Evolutionary conservation across 2,797 vertebrate species (phyloP).

Genomic region (Coregonus sp.): DNA sequence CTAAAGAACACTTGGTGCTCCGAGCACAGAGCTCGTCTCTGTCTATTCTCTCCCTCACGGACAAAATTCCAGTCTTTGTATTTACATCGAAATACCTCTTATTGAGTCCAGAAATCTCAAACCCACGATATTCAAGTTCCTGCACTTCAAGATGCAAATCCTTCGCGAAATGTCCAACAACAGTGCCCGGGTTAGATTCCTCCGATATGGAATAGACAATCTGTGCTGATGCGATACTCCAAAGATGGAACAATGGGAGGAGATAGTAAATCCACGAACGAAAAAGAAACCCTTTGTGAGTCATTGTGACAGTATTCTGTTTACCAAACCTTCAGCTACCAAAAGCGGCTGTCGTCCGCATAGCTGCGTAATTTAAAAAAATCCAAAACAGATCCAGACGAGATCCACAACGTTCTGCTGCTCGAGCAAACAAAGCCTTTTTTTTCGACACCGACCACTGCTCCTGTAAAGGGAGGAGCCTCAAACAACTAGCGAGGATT

Average conservation of each 20-base stretch:
- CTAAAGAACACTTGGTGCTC: constrained; percentile 79
- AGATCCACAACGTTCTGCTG: constrained; percentile 5
- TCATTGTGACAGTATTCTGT: constrained; percentile 41
- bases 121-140: constrained; percentile 63
- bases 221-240: constrained; percentile 52
- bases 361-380: background rate
- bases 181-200: constrained; percentile 68
- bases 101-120: constrained; percentile 72
- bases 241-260: constrained; percentile 32
- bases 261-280: constrained; percentile 31
- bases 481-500: background rate
- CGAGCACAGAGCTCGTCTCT: constrained; percentile 84
- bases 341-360: constrained; percentile 9
- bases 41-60: constrained; percentile 85
- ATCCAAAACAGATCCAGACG: background rate
- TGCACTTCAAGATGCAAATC: constrained; percentile 70
- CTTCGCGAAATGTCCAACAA: constrained; percentile 74
- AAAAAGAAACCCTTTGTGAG: constrained; percentile 8
- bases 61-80: constrained; percentile 77
- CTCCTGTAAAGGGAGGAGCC: constrained; percentile 50
- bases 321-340: background rate
- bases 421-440: constrained; percentile 55
- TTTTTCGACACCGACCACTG: background rate
- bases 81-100: constrained; percentile 82
- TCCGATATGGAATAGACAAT: constrained; percentile 74